A percentile compares a stretch with the other conserved stretches of the same genome.
phyloP scores from a whole-genome alignment of 2,113 vertebrate genomes.

The Myrmecophaga tridactyla region DNA sequence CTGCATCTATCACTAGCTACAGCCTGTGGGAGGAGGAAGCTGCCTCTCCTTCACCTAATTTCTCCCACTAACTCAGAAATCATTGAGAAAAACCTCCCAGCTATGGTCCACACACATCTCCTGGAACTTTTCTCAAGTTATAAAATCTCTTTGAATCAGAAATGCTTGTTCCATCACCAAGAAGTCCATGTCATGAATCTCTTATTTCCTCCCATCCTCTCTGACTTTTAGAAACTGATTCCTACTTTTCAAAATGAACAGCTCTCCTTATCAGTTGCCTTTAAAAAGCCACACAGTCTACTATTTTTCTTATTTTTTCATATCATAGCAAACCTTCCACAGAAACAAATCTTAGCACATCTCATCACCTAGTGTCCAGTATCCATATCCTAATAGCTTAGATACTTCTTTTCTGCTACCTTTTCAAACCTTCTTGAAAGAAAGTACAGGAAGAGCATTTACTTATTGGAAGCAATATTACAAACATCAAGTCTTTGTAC shows the following conservation, averaged over 20 bases:
- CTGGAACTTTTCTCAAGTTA: background rate
- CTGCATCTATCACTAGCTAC: background rate
- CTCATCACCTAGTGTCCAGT: background rate
- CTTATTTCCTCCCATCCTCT: background rate
- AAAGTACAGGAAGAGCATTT: background rate
- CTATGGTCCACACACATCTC: too few species aligned
- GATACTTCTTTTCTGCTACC: background rate
- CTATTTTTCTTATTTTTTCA: background rate
- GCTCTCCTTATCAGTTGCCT: background rate
- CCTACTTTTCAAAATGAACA: background rate
- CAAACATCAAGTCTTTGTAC: background rate
- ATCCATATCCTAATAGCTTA: background rate
- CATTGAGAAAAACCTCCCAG: background rate
- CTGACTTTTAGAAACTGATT: background rate
- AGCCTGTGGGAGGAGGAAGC: background rate
- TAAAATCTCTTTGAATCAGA: background rate
- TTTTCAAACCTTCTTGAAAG: background rate
- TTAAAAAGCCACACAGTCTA: background rate
- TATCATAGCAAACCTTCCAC: background rate
- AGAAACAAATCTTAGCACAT: background rate
- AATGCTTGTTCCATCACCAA: background rate
- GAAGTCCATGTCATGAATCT: background rate
- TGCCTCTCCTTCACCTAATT: background rate
- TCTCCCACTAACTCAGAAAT: background rate
- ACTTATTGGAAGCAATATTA: background rate